A percentile compares a stretch with the other conserved stretches of the same genome.
These are phyloP conservation scores for Phortica magna DNA, from an alignment of 2,888 invertebrate species.

Conservation along the genomic window DNA sequence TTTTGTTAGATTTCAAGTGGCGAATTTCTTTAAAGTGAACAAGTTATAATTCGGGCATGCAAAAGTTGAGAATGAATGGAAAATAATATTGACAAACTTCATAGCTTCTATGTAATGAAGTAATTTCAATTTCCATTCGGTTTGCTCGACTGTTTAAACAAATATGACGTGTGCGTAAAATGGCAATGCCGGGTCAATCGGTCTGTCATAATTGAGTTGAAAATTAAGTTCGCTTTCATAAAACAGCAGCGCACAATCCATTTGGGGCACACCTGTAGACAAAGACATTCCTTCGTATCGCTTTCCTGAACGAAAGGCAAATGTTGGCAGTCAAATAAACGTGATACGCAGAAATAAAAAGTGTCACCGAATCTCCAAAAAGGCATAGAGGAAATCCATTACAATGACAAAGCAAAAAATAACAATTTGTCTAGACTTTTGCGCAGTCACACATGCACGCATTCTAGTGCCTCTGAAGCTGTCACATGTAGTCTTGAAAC, in stretches of 20 bases:
- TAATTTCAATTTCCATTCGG: too few relatives aligned
- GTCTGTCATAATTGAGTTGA: too few relatives aligned
- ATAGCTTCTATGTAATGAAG: too few relatives aligned
- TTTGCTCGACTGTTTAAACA: too few relatives aligned
- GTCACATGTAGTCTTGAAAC: neutral
- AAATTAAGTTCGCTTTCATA: too few relatives aligned
- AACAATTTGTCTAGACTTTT: conserved; percentile 18
- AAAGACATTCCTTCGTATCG: neutral
- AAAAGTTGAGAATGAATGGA: too few relatives aligned
- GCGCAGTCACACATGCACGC: neutral
- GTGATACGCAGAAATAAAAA: neutral
- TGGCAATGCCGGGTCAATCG: too few relatives aligned
- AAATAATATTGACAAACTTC: too few relatives aligned
- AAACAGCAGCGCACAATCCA: neutral
- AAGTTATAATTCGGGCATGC: too few relatives aligned
- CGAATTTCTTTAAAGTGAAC: too few relatives aligned
- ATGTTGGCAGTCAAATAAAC: conserved; percentile 7
- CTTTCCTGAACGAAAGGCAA: neutral
- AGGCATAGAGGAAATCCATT: neutral
- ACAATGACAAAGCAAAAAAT: conserved; percentile 5
- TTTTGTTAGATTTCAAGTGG: too few relatives aligned
- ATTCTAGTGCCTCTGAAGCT: neutral
- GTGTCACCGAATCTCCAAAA: neutral
- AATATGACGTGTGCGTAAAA: too few relatives aligned
- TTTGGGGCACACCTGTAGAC: neutral